phyloP scores from a whole-genome alignment of 2,888 invertebrate species.

The Tubulanus polymorphus region DNA sequence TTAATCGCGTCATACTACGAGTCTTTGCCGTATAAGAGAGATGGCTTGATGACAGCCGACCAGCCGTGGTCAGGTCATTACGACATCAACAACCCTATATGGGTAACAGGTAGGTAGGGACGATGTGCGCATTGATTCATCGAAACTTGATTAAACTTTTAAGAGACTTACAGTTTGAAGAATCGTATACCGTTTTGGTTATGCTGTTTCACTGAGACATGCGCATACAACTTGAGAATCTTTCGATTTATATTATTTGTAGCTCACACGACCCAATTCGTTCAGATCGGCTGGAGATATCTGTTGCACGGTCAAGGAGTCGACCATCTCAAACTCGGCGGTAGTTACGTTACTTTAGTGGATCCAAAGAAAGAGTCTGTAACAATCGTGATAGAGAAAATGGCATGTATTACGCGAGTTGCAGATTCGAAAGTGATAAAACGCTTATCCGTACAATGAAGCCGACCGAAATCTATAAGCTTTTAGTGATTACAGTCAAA shows the following conservation, averaged over 20 bases:
- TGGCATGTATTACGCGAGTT: no score
- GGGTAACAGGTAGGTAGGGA: conserved; percentile 47
- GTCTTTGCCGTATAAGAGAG: conserved; percentile 38
- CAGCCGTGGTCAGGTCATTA: conserved; percentile 53
- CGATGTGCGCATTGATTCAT: no score
- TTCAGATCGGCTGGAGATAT: conserved; percentile 47
- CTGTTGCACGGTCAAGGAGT: conserved; percentile 44
- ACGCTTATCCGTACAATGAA: no score
- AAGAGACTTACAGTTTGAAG: no score
- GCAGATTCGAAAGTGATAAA: no score
- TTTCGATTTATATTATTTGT: conserved; percentile 5
- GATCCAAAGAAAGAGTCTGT: conserved; percentile 41
- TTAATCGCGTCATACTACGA: conserved; percentile 51
- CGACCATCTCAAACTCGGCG: conserved; percentile 40
- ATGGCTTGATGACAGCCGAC: conserved; percentile 52
- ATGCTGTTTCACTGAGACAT: no score
- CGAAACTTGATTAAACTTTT: no score
- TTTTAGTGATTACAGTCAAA: no score
- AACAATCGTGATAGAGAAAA: conserved; percentile 53
- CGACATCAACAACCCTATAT: conserved; percentile 46
- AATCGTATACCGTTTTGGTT: no score
- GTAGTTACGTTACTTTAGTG: conserved; percentile 47
- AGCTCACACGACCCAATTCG: conserved; percentile 53
- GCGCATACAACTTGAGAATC: no score
- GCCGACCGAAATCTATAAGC: no score